Evolutionary conservation across 2,888 invertebrate species (phyloP), one percentile per base, ranked within the genome.

Genomic region (Tetragonula carbonaria): DNA sequence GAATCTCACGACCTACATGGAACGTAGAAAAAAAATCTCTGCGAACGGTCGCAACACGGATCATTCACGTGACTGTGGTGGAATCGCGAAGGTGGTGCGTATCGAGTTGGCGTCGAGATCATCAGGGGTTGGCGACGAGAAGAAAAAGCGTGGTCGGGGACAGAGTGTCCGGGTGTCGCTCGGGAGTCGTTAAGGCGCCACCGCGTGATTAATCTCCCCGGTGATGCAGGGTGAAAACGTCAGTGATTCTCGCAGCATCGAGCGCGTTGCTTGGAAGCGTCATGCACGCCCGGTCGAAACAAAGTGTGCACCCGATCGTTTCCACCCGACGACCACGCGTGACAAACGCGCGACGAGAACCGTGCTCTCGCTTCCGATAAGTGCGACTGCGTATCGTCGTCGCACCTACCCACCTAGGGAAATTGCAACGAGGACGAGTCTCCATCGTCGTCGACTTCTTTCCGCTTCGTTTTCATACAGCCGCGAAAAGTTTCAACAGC

Each of bases 111-210:
- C 65, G 57, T 45, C 59, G 80, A 82, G 78, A 33, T 28, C 33
- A 33, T 28, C 33, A 57, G 63, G 73, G 53, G 70, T 59, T 74
- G 59, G 18, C 21, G 65, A 28, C 51, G 72, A 66, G n/a, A 63
- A 28, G 68, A 83, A 82, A 78, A 62, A 68, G 38, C 62, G 50
- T n/a, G 50, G 53, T 55, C 59, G 70, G 73, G 73, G 78, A 82
- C 78, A 66, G 67, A 75, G 33, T 28, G 67, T 28, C 53, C 8
- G 45, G 57, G 66, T 82, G 85, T 85, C 88, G 82, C 86, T 75
- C 77, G 87, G 83, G 83, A 82, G 87, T 90, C 86, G 91, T 90
- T 90, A 90, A 90, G 90, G 90, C 82, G 84, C 78, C 90, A 90
- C 91, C 90, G 78, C 80, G 78, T 85, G 88, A 90, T 91, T 88